These are phyloP conservation scores for Ranitomeya imitator DNA, from an alignment of 2,113 vertebrate species.

Conservation along the genomic window DNA sequence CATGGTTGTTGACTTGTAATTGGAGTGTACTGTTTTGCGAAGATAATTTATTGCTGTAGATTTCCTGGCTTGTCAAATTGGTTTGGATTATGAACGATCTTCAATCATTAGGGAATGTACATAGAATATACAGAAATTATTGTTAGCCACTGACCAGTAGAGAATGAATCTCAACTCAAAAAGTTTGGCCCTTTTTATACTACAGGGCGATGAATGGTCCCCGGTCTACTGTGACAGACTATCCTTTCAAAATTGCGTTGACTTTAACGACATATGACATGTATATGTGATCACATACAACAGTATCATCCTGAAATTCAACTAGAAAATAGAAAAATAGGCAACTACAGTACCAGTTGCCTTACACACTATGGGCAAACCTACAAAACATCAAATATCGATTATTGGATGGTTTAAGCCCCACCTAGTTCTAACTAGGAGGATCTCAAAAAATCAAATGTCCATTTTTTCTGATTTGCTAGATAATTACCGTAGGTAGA, in stretches of 20 bases:
- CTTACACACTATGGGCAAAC: no score
- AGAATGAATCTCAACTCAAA: neutral
- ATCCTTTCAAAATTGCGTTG: neutral
- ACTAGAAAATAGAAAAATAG: no score
- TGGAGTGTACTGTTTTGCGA: neutral
- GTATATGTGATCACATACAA: no score
- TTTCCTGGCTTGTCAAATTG: neutral
- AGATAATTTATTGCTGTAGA: neutral
- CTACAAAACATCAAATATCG: no score
- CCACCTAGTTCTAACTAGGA: no score
- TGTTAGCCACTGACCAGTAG: neutral
- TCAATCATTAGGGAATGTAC: neutral
- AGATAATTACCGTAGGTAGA: no score
- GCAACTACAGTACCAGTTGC: no score
- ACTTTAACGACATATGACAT: neutral
- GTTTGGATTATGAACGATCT: neutral
- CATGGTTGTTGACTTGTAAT: slow-evolving; percentile 13
- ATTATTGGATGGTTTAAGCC: no score
- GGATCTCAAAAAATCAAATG: no score
- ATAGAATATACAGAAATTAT: neutral
- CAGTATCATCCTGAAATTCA: no score
- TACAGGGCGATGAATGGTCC: neutral
- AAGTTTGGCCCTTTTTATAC: neutral
- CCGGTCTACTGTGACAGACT: neutral
- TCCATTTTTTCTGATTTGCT: no score